A percentile compares a stretch with the other conserved stretches of the same genome.
Evolutionary conservation across 2,797 vertebrate genomes (phyloP).

Genomic region (Scolopax rusticola): DNA sequence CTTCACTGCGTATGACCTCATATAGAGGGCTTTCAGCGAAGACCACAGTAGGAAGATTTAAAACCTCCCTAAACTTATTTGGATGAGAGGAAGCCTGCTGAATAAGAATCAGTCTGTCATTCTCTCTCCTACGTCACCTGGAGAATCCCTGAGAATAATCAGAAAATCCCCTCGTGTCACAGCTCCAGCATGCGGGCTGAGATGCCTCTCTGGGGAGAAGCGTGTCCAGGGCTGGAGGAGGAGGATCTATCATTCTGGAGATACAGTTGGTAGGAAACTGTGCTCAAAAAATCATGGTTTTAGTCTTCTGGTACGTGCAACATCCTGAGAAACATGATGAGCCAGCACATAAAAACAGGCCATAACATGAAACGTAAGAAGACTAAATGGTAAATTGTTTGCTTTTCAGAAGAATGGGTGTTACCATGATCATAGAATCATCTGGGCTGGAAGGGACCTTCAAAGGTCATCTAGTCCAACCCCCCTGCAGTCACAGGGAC

Average conservation of each 20-base stretch:
- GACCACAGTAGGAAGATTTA: conserved; percentile 29
- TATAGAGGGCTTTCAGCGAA: neutral
- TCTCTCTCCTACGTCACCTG: conserved; percentile 42
- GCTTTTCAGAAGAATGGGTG: neutral
- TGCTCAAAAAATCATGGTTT: neutral
- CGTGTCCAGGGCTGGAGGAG: conserved; percentile 10
- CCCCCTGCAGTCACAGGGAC: too few species aligned
- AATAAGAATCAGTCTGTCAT: conserved; percentile 12
- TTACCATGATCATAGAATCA: neutral
- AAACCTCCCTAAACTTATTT: conserved; percentile 12
- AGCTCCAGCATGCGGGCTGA: neutral
- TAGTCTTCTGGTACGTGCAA: neutral
- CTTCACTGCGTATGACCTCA: neutral
- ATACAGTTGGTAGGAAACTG: neutral
- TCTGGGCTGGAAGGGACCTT: too few species aligned
- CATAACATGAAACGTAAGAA: neutral
- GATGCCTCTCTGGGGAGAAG: neutral
- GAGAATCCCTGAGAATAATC: conserved; percentile 69
- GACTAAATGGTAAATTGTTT: neutral
- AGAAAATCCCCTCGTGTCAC: conserved; percentile 56
- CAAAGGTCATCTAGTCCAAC: too few species aligned
- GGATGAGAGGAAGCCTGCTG: neutral
- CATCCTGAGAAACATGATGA: neutral
- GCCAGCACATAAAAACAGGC: neutral
- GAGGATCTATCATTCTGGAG: neutral